These are phyloP conservation scores for Steinernema feltiae DNA, from an alignment of 1,140 invertebrate species.

Conservation along the genomic window DNA sequence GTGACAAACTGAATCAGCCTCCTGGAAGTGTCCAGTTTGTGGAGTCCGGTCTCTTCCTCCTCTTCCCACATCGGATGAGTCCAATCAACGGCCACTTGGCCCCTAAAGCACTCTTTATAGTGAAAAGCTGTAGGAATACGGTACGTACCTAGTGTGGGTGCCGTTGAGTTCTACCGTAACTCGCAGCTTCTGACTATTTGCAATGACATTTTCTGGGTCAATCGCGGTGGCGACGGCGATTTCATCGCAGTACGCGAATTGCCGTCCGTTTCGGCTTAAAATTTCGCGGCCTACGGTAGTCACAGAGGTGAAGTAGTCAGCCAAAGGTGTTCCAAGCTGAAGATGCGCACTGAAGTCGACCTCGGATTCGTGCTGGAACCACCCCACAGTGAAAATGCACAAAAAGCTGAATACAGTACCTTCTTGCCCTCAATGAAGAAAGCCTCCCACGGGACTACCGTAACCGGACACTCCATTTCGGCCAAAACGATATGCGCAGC, in stretches of 20 bases:
- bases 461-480: constrained; percentile 72
- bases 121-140: neutral
- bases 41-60: constrained; percentile 19
- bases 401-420: constrained; percentile 26
- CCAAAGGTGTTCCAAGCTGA: constrained; percentile 43
- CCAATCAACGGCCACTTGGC: constrained; percentile 52
- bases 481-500: constrained; percentile 75
- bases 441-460: constrained; percentile 55
- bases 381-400: constrained; percentile 18
- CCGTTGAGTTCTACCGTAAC: constrained; percentile 50
- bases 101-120: constrained; percentile 31
- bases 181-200: constrained; percentile 38
- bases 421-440: constrained; percentile 42
- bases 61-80: constrained; percentile 45
- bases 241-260: constrained; percentile 54
- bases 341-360: constrained; percentile 54
- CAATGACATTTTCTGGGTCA: constrained; percentile 42
- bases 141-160: constrained; percentile 37
- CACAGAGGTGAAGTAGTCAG: constrained; percentile 44
- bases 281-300: constrained; percentile 42
- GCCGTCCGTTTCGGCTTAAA: constrained; percentile 35
- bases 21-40: constrained; percentile 16
- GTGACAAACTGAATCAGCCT: constrained; percentile 39
- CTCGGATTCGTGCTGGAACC: constrained; percentile 27
- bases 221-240: constrained; percentile 51